Conservation (phyloP, 2,797 vertebrate species). For the Huso huso region DNA sequence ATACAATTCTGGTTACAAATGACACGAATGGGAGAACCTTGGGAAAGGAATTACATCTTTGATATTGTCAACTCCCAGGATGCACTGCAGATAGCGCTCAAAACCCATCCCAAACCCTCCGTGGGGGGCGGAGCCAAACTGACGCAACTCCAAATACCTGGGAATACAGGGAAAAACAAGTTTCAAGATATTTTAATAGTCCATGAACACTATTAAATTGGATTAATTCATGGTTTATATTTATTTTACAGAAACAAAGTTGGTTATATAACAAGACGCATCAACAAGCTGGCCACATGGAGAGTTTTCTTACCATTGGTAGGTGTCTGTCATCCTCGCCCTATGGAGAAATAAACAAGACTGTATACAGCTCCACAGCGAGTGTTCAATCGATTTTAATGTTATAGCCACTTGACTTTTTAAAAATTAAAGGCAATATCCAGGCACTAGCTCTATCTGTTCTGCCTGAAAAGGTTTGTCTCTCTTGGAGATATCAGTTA, state of each 20-base stretch:
- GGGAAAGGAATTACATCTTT: conserved; percentile 94
- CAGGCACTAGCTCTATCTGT: no score
- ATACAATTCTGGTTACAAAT: conserved; percentile 52
- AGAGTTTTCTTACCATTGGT: conserved; percentile 74
- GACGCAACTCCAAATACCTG: conserved; percentile 93
- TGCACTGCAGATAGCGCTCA: conserved; percentile 86
- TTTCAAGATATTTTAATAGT: not conserved
- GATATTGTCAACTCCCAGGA: conserved; percentile 89
- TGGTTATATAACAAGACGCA: no score
- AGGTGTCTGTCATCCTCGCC: conserved; percentile 63
- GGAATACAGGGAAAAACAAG: conserved; percentile 8
- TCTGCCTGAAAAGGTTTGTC: no score
- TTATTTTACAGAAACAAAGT: no score
- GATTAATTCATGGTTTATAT: no score
- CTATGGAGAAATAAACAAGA: conserved; percentile 49
- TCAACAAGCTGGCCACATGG: not conserved
- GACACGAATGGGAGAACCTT: conserved; percentile 81
- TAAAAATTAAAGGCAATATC: no score
- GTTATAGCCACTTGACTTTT: no score
- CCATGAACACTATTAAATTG: no score
- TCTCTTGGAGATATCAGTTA: no score
- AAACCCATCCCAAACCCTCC: conserved; percentile 97
- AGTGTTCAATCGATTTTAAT: no score
- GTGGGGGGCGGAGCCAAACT: conserved; percentile 84
- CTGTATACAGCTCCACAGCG: no score